A percentile compares a stretch with the other conserved stretches of the same genome.
Evolutionary conservation across 1,140 invertebrate species (phyloP).

Genomic region (Artemia franciscana): DNA sequence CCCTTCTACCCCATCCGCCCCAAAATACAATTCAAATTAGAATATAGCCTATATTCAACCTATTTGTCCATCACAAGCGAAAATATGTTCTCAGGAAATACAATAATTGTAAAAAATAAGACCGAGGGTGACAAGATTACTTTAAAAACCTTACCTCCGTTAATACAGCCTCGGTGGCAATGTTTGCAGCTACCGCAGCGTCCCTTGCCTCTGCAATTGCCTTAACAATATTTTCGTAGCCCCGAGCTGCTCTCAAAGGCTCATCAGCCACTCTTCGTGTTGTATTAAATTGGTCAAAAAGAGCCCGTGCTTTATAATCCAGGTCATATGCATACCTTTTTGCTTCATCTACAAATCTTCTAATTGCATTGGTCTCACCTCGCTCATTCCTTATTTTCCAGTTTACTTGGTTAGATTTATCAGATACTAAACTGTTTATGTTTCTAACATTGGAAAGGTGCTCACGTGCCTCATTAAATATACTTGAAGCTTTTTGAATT

Average conservation of each 20-base stretch:
- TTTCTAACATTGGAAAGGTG: neutral
- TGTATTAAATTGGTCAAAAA: slow-evolving; percentile 30
- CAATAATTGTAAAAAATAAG: too few relatives aligned
- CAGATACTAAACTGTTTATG: neutral
- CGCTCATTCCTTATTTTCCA: too few relatives aligned
- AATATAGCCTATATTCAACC: too few relatives aligned
- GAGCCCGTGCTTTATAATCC: neutral
- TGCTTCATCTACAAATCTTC: neutral
- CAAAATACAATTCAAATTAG: too few relatives aligned
- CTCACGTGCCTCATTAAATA: neutral
- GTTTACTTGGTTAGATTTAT: neutral
- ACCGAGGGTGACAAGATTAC: neutral
- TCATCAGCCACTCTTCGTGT: slow-evolving; percentile 37
- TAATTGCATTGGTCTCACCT: neutral
- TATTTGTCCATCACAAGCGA: too few relatives aligned
- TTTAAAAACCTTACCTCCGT: slow-evolving; percentile 21
- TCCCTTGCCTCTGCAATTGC: slow-evolving; percentile 32
- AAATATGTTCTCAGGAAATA: too few relatives aligned
- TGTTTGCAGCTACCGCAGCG: slow-evolving; percentile 35
- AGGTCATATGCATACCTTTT: too few relatives aligned
- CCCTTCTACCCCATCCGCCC: too few relatives aligned
- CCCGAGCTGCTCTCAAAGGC: slow-evolving; percentile 48
- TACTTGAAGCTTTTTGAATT: neutral
- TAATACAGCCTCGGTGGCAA: slow-evolving; percentile 31
- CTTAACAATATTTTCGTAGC: slow-evolving; percentile 52